Evolutionary conservation across 92 coral and sea anemone genomes (phyloP).

Genomic region (Bergia sp.): DNA sequence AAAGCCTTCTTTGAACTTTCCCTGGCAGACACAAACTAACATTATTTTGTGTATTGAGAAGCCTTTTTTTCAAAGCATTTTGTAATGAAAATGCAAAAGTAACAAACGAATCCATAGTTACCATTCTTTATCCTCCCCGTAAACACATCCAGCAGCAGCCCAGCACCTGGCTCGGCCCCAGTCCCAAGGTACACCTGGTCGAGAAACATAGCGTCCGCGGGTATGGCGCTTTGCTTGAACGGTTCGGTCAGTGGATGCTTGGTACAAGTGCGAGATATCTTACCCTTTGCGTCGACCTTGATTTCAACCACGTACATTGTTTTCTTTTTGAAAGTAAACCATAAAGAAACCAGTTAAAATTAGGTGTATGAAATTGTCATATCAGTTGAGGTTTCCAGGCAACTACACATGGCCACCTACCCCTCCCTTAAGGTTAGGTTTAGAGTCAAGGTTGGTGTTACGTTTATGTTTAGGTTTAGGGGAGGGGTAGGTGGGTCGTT

Average conservation of each 20-base stretch:
- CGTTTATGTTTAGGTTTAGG: no score
- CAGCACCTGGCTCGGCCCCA: conserved; percentile 9
- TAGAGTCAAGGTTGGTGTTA: no score
- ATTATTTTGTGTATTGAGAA: background rate
- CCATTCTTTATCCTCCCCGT: background rate
- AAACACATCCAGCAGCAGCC: conserved; percentile 13
- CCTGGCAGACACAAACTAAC: background rate
- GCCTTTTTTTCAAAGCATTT: background rate
- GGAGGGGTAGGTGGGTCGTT: no score
- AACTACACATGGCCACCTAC: no score
- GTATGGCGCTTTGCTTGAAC: conserved; percentile 4
- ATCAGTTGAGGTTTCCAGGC: no score
- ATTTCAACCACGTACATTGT: background rate
- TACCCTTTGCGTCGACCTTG: background rate
- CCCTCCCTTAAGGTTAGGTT: no score
- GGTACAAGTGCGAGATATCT: background rate
- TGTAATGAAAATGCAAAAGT: background rate
- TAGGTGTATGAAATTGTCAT: background rate
- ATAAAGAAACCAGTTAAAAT: background rate
- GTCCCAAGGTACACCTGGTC: background rate
- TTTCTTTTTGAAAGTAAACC: background rate
- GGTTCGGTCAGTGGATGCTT: background rate
- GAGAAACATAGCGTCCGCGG: conserved; percentile 3
- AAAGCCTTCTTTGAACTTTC: no score
- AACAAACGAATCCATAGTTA: background rate